phyloP scores from a whole-genome alignment of 1,140 invertebrate species.

The Drosophila guanche region DNA sequence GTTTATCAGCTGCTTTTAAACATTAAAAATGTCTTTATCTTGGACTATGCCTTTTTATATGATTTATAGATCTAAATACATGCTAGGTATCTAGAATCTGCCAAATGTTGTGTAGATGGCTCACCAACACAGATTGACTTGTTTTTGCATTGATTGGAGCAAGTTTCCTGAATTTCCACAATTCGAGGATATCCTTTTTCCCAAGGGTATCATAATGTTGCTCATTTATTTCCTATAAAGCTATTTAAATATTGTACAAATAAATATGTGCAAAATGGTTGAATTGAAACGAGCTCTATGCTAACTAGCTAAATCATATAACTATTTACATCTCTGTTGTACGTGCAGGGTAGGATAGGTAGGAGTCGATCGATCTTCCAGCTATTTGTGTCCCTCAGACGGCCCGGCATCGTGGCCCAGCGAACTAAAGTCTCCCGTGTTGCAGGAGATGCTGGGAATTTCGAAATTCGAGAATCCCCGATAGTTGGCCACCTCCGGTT shows the following conservation, averaged over 20 bases:
- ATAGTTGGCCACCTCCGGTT: constrained; percentile 86
- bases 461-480: constrained; percentile 88
- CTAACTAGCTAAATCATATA: constrained; percentile 34
- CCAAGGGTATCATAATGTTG: no score
- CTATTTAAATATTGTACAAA: constrained; percentile 47
- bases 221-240: constrained; percentile 18
- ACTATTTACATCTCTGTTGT: constrained; percentile 53
- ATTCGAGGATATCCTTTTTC: no score
- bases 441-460: constrained; percentile 90
- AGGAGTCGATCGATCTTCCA: neutral
- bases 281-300: constrained; percentile 18
- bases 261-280: constrained; percentile 55
- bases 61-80: no score
- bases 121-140: no score
- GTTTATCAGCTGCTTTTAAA: no score
- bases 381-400: constrained; percentile 14
- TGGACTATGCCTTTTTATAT: no score
- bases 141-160: no score
- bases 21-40: no score
- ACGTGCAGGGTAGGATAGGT: constrained; percentile 12
- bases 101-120: no score
- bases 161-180: no score
- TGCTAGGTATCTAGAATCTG: no score
- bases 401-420: constrained; percentile 43
- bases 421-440: constrained; percentile 86